Base-by-base conservation (phyloP, 2,113 vertebrate genomes). In the Eonycteris spelaea region DNA sequence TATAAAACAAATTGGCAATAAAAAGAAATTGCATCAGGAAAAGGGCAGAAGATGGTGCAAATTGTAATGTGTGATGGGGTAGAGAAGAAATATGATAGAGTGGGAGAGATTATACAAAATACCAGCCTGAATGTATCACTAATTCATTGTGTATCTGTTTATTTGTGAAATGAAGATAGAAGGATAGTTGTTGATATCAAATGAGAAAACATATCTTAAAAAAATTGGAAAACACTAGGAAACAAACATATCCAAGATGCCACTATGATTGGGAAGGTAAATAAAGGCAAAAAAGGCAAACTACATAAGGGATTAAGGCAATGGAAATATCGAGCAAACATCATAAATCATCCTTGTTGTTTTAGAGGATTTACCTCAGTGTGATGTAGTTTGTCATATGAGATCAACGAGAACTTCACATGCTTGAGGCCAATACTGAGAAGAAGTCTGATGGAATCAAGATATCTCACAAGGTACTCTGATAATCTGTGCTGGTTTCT, bases 1-100 rank as follows among this genome's bases (percentile, higher is more conserved):
- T 96, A 86, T 18, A 94, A 90, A 96, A 82, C n/a, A 84, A 92
- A 92, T 11, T 53, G 65, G 21, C 65, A 96, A 91, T 85, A 83
- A 95, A 92, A 96, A 59, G 26, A 67, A 84, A 70, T 45, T 75
- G 30, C 30, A 93, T 82, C 82, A 57, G 6, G 35, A 92, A 82
- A 89, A 19, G 48, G 45, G 51, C 40, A 65, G 55, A 40, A 86
- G 61, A 51, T 30, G 67, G 73, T 65, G n/a, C 5, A 51, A 85
- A 75, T 63, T 55, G 15, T 55, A 77, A 38, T 21, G 28, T 91
- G 53, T 48, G 22, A 65, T 43, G 22, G 63, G 12, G 15, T 77
- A 19, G 65, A 55, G 19, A 96, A 40, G 61, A 89, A 88, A 88
- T n/a, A 73, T 33, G 45, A 67, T 21, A 67, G 53, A 67, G 19